Percentiles rank a stretch among this genome's conserved stretches.
Conservation (phyloP, 2,888 invertebrate species). For the Mesorhabditis spiculigera region DNA sequence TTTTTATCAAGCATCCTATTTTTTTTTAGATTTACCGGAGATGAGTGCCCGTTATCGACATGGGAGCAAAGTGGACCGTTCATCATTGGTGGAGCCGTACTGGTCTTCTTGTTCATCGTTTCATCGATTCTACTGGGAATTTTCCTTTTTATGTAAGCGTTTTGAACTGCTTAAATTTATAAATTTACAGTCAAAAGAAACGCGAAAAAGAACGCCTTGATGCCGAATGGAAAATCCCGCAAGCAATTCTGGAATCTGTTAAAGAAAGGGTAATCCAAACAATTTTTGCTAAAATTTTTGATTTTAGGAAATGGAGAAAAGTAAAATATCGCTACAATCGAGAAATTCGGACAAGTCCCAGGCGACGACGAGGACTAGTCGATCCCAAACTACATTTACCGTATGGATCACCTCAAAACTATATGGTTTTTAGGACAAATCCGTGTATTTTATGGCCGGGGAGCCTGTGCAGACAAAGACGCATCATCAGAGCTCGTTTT, state of each 20-base stretch:
- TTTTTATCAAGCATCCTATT: background rate
- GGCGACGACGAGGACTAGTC: background rate
- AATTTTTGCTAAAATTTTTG: background rate
- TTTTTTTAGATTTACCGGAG: background rate
- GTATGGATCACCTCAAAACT: background rate
- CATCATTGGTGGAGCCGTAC: background rate
- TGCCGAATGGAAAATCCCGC: constrained; percentile 35
- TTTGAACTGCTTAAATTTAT: background rate
- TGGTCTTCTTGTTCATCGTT: background rate
- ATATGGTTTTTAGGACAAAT: constrained; percentile 13
- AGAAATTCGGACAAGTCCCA: background rate
- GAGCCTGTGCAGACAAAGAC: constrained; percentile 32
- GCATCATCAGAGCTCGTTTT: constrained; percentile 13
- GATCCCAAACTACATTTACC: background rate
- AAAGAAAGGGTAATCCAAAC: background rate
- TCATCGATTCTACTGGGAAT: background rate
- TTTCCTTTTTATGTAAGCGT: background rate
- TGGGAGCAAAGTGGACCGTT: background rate
- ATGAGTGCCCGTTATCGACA: background rate
- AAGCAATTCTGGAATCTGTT: background rate
- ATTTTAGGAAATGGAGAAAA: background rate
- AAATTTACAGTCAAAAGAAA: constrained; percentile 23
- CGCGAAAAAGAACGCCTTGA: constrained; percentile 31
- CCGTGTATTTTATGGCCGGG: constrained; percentile 24
- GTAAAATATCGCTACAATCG: background rate